Percentiles rank a stretch among this genome's conserved stretches.
Evolutionary conservation across 1,140 invertebrate species (phyloP).

Genomic region (Drosophila nebulosa): DNA sequence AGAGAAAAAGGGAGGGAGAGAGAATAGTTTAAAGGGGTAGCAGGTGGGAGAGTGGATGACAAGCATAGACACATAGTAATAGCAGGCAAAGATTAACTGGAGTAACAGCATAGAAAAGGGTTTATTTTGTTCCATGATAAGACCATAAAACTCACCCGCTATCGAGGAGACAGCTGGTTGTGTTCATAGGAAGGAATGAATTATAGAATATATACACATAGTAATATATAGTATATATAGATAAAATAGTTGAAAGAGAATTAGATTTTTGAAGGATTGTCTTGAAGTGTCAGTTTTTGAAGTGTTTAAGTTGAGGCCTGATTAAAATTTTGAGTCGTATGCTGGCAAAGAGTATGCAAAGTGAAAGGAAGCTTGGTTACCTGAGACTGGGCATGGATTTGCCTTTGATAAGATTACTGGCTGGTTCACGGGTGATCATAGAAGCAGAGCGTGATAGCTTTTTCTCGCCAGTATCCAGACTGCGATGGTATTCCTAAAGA

Average conservation of each 20-base stretch:
- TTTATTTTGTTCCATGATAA: not conserved
- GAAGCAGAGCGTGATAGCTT: conserved; percentile 86
- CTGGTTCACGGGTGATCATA: conserved; percentile 82
- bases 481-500: conserved; percentile 88
- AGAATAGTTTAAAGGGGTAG: not conserved
- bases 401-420: conserved; percentile 92
- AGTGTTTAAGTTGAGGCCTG: conserved; percentile 25
- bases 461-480: conserved; percentile 89
- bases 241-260: conserved; percentile 29
- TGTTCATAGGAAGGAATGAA: conserved; percentile 50
- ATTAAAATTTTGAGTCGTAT: conserved; percentile 25
- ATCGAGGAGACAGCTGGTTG: conserved; percentile 81
- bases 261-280: conserved; percentile 18
- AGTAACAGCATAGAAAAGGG: not conserved
- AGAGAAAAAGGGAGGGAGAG: not conserved
- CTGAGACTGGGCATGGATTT: conserved; percentile 97
- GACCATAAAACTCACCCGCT: conserved; percentile 76
- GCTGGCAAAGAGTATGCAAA: not conserved
- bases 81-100: conserved; percentile 12
- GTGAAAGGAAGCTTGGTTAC: conserved; percentile 82
- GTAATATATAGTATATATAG: conserved; percentile 28
- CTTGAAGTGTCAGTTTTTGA: conserved; percentile 32
- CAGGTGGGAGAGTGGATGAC: not conserved
- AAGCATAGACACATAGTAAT: conserved; percentile 30
- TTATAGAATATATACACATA: conserved; percentile 3